Conservation (phyloP, 2,113 vertebrate species). For the Phoxinus phoxinus region DNA sequence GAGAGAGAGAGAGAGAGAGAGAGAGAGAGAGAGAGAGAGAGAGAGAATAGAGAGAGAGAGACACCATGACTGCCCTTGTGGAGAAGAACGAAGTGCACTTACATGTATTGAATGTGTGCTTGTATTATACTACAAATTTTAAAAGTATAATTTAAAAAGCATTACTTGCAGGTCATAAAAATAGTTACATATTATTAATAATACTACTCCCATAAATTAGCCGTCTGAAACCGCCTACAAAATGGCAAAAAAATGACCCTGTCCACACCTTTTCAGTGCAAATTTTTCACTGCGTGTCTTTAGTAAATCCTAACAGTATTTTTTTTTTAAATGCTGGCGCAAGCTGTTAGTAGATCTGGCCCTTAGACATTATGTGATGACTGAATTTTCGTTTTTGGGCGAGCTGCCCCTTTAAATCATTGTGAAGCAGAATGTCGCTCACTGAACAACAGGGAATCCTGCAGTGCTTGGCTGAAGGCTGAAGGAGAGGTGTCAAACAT, state of each 20-base stretch:
- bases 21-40: too few species aligned
- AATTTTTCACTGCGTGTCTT: too few species aligned
- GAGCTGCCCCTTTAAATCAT: background rate
- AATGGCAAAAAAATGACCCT: too few species aligned
- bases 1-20: too few species aligned
- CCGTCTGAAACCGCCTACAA: too few species aligned
- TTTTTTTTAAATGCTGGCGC: too few species aligned
- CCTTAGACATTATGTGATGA: background rate
- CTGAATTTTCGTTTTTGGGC: background rate
- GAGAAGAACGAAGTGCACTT: background rate
- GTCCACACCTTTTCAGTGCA: too few species aligned
- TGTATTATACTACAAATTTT: background rate
- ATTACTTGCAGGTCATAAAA: background rate
- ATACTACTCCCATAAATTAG: too few species aligned
- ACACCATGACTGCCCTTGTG: background rate
- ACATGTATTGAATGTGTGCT: background rate
- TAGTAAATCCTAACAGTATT: too few species aligned
- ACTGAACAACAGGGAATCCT: conserved; percentile 6
- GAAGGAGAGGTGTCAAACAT: conserved; percentile 44
- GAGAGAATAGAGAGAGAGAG: too few species aligned
- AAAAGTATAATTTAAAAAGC: background rate
- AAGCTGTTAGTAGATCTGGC: too few species aligned
- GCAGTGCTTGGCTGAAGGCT: conserved; percentile 28
- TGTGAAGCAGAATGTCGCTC: background rate
- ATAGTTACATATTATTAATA: too few species aligned